Evolutionary conservation across 2,888 invertebrate genomes (phyloP), one percentile per base, ranked within the genome.

Genomic region (Chydorus sphaericus): DNA sequence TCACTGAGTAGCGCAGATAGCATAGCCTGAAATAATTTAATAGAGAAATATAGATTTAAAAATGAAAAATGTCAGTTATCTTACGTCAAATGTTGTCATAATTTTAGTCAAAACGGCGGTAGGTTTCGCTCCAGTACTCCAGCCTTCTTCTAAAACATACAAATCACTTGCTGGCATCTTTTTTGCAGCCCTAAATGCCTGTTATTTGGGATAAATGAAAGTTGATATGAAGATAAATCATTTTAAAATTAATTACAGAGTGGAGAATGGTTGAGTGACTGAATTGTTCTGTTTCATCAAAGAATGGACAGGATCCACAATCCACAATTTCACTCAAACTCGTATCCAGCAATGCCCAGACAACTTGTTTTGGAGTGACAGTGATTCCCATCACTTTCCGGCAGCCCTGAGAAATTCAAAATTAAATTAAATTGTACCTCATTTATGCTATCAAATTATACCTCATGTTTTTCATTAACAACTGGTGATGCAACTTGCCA

Each of bases 101-200:
- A 26, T 44, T 4, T 10, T 44, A 4, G 26, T 28, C 44, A 44
- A 26, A 10, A 26, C 44, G 3, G 5, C 28, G 23, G 23, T 20
- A 10, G 44, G 28, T 44, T 44, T 44, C 3, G 28, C n/a, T 7
- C 44, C 44, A 23, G 44, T 44, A 23, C 44, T 26, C 44, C 23
- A 18, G 26, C 36, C 36, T n/a, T 52, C 52, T n/a, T 52, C 52
- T n/a, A 52, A 20, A 18, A 36, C 52, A 36, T 31, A 52, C 23
- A 36, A 23, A 23, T 52, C 52, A 23, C 33, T 33, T 14, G 16
- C 5, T 5, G 52, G 52, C n/a, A 52, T 26, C 23, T 31, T 4
- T 16, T 23, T 20, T 18, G 18, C 23, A 7, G 36, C 36, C 14
- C 20, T n/a, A 36, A 36, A 37, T 11, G 37, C 52, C 52, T 52